Base-by-base conservation (phyloP, 1,140 invertebrate genomes). In the Bombus vancouverensis region DNA sequence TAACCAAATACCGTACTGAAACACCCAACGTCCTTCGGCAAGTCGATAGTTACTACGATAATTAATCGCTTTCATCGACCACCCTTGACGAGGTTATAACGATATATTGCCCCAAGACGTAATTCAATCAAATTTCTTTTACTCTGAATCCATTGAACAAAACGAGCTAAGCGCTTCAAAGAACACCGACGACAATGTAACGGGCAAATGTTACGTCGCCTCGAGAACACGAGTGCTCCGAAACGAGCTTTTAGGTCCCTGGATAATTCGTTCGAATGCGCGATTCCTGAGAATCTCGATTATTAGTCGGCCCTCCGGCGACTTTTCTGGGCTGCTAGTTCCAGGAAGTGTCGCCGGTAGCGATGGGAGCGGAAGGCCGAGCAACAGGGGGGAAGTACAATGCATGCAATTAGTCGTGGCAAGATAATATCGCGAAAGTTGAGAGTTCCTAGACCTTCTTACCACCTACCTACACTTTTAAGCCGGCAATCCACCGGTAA, bases 371-470 rank as follows among this genome's bases (percentile, higher is more conserved):
- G 47, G 25, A 76, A n/a, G 28, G 59, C 22, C 73, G 76, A 65
- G 47, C 9, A 15, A 34, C 39, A 12, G 5, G 53, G 62, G 22
- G 81, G 22, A 78, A 77, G 68, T 59, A 90, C 91, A 90, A 91
- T 92, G 86, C 89, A 82, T 79, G 89, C 89, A 92, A 92, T 92
- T 92, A 92, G 90, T 88, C 86, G 83, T n/a, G 71, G 62, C 65
- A 44, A 89, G 90, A 92, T 92, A 90, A 89, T 85, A 92, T 92
- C 91, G 81, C 74, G 66, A 90, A 88, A 78, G 75, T 53, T 53
- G 39, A 68, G 32, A 53, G 6, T 74, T 78, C 59, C 68, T 66
- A 44, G 42, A 32, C n/a, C 37, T 39, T 74, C 18, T 57, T 22
- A 10, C 13, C 10, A 47, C 6, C n/a, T 53, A 53, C 37, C 37